phyloP scores from a whole-genome alignment of 2,888 invertebrate genomes.

The Heliconius hortense region DNA sequence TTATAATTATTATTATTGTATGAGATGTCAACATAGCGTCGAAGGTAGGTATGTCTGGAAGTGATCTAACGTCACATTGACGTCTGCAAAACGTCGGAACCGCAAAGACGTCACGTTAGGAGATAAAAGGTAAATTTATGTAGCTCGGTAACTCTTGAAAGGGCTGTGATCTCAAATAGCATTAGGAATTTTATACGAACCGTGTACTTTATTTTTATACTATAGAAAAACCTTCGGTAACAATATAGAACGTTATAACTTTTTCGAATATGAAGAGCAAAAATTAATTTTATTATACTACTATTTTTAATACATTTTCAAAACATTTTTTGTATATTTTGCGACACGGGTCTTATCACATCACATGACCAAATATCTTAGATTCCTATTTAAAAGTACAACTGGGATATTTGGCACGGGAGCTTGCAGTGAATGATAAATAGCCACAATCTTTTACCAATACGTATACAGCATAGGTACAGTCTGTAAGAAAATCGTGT shows the following conservation, averaged over 20 bases:
- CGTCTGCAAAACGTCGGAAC: conserved; percentile 51
- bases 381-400: conserved; percentile 50
- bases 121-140: conserved; percentile 39
- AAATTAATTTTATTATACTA: too few species aligned
- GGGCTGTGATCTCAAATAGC: conserved; percentile 23
- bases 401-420: conserved; percentile 56
- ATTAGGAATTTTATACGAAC: conserved; percentile 15
- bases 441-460: conserved; percentile 58
- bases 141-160: conserved; percentile 23
- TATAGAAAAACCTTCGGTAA: background rate
- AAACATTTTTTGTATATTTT: conserved; percentile 14
- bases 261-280: too few species aligned
- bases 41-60: conserved; percentile 38
- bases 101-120: conserved; percentile 49
- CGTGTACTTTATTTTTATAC: conserved; percentile 12
- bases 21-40: conserved; percentile 41
- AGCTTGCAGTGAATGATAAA: conserved; percentile 54
- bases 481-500: conserved; percentile 57
- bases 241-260: background rate
- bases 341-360: conserved; percentile 41
- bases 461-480: conserved; percentile 51
- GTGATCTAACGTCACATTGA: conserved; percentile 53
- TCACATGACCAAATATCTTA: conserved; percentile 46
- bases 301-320: background rate
- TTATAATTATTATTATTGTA: conserved; percentile 48